Percentiles rank a stretch among this genome's conserved stretches.
phyloP scores from a whole-genome alignment of 2,113 vertebrate genomes.

The Trogon surrucura region DNA sequence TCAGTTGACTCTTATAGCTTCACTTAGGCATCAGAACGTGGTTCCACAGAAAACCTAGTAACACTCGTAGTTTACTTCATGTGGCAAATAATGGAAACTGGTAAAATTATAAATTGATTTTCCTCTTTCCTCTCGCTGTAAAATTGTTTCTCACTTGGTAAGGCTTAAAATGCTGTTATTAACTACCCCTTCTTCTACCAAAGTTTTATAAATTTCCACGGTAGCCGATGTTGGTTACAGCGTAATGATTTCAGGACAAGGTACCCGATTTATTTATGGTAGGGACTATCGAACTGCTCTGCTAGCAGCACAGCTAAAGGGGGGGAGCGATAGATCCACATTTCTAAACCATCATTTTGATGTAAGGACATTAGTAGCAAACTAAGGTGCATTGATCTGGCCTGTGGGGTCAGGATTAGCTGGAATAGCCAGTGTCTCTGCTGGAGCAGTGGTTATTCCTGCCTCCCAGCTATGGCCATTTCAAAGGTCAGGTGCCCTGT shows the following conservation, averaged over 20 bases:
- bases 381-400: constrained; percentile 92
- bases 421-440: constrained; percentile 77
- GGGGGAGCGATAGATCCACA: constrained; percentile 70
- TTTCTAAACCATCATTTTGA: constrained; percentile 87
- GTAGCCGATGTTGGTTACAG: constrained; percentile 72
- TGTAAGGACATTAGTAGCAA: constrained; percentile 94
- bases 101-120: constrained; percentile 36
- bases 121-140: constrained; percentile 18
- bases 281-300: constrained; percentile 43
- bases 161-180: constrained; percentile 48
- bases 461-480: constrained; percentile 81
- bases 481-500: constrained; percentile 87
- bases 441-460: constrained; percentile 76
- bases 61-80: not conserved
- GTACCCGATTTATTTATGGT: constrained; percentile 71
- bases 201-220: constrained; percentile 64
- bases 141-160: constrained; percentile 63
- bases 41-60: constrained; percentile 35
- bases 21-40: not conserved
- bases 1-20: constrained; percentile 48
- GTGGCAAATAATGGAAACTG: constrained; percentile 45
- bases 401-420: constrained; percentile 89
- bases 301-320: constrained; percentile 58
- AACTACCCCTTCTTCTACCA: constrained; percentile 53
- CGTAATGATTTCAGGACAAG: constrained; percentile 63